These are phyloP conservation scores for Paracentrotus lividus DNA, from an alignment of 53 echinoderm and acorn worm species.

Conservation along the genomic window DNA sequence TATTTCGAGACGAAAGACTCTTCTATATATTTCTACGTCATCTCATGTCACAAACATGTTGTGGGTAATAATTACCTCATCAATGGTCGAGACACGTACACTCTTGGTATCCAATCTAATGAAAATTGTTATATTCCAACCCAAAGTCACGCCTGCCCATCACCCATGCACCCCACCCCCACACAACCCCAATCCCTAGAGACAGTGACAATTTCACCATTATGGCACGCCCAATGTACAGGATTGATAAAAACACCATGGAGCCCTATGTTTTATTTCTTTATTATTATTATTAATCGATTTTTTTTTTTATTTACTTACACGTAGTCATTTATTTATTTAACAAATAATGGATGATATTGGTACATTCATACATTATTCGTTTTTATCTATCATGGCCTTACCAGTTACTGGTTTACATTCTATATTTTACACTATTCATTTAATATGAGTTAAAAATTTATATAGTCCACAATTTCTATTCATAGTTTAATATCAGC, in stretches of 20 bases:
- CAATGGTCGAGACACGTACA: not conserved
- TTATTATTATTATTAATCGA: too few relatives aligned
- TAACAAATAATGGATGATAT: not conserved
- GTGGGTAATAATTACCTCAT: not conserved
- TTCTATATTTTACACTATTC: not conserved
- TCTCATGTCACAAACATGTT: not conserved
- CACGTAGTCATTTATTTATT: too few relatives aligned
- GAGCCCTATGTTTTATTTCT: too few relatives aligned
- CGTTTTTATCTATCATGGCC: not conserved
- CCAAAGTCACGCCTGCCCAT: slow-evolving; percentile 1
- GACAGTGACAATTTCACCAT: not conserved
- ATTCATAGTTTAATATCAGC: not conserved
- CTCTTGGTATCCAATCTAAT: slow-evolving; percentile 4
- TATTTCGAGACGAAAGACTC: not conserved
- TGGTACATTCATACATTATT: not conserved
- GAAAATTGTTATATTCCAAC: not conserved
- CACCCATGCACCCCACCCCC: not conserved
- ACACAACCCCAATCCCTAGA: too few relatives aligned
- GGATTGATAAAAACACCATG: not conserved
- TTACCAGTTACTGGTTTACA: not conserved
- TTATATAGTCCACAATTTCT: not conserved
- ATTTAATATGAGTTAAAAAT: not conserved
- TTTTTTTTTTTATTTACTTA: too few relatives aligned
- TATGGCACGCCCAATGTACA: slow-evolving; percentile 14
- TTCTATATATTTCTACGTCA: not conserved